A percentile compares a stretch with the other conserved stretches of the same genome.
Evolutionary conservation across 1,140 invertebrate species (phyloP).

Genomic region (Chelonus insularis): DNA sequence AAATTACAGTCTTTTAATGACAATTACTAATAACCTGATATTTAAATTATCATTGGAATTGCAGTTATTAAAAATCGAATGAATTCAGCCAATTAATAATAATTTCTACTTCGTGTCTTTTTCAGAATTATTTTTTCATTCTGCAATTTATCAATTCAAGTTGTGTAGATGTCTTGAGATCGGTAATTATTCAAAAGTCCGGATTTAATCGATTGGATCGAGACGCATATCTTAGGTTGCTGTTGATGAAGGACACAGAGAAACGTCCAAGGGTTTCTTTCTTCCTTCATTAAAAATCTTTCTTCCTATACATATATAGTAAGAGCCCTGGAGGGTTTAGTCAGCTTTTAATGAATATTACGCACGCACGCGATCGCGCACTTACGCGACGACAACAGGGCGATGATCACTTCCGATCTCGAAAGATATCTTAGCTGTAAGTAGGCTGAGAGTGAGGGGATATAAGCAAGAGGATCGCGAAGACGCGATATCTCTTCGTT

Average conservation of each 20-base stretch:
- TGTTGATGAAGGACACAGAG: conserved; percentile 17
- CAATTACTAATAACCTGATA: too few relatives aligned
- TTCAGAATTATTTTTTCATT: neutral
- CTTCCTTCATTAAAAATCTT: conserved; percentile 1
- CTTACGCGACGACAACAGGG: conserved; percentile 27
- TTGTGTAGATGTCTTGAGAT: neutral
- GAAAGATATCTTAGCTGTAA: conserved; percentile 14
- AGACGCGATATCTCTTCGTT: conserved; percentile 24
- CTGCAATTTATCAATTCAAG: neutral
- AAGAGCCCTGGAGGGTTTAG: neutral
- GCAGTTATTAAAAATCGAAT: too few relatives aligned
- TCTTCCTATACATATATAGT: conserved; percentile 3
- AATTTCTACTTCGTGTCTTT: neutral
- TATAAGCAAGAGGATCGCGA: conserved; percentile 11
- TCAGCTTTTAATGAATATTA: conserved; percentile 45
- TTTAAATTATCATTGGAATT: too few relatives aligned
- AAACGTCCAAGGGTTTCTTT: conserved; percentile 26
- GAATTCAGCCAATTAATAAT: too few relatives aligned
- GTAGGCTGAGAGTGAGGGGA: neutral
- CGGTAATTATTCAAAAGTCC: neutral
- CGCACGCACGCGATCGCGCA: conserved; percentile 40
- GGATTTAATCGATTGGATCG: neutral
- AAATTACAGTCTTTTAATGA: too few relatives aligned
- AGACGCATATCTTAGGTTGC: conserved; percentile 19
- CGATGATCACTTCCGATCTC: conserved; percentile 28